Conservation (phyloP, 2,888 invertebrate genomes). For the Eubasilissa splendida region DNA sequence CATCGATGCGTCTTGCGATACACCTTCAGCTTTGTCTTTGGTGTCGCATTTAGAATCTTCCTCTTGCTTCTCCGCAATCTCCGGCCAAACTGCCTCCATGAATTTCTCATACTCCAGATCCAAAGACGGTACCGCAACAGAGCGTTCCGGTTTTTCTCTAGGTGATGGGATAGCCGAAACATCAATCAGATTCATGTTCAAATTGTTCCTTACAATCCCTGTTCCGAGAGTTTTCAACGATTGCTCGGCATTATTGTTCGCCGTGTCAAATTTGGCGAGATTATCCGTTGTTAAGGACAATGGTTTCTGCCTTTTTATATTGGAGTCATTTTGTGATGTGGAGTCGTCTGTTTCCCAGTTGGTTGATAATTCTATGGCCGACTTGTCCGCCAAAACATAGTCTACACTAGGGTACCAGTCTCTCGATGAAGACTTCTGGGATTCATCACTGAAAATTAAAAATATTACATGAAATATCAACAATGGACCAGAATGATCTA, state of each 20-base stretch:
- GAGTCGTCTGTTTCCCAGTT: slow-evolving; percentile 65
- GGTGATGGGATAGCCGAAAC: slow-evolving; percentile 21
- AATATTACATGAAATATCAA: background rate
- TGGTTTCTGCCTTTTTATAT: background rate
- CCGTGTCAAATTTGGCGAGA: slow-evolving; percentile 38
- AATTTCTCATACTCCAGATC: slow-evolving; percentile 61
- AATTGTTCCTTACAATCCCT: background rate
- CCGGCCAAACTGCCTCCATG: slow-evolving; percentile 70
- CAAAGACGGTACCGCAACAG: slow-evolving; percentile 28
- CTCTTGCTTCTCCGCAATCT: slow-evolving; percentile 59
- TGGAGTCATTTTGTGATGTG: slow-evolving; percentile 39
- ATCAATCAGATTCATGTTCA: background rate
- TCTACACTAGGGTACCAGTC: slow-evolving; percentile 65
- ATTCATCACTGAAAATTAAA: slow-evolving; percentile 10
- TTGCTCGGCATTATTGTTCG: slow-evolving; percentile 1
- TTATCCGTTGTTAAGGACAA: slow-evolving; percentile 33
- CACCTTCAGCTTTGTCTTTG: background rate
- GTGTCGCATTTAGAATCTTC: slow-evolving; percentile 68
- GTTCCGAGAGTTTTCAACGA: background rate
- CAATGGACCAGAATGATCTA: too few species aligned
- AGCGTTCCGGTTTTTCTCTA: slow-evolving; percentile 7
- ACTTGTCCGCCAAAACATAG: slow-evolving; percentile 60
- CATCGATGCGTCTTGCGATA: background rate
- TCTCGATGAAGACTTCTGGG: slow-evolving; percentile 12
- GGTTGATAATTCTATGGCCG: slow-evolving; percentile 61